Evolutionary conservation across 2,888 invertebrate genomes (phyloP).

Genomic region (Megaustenia siamemsis): DNA sequence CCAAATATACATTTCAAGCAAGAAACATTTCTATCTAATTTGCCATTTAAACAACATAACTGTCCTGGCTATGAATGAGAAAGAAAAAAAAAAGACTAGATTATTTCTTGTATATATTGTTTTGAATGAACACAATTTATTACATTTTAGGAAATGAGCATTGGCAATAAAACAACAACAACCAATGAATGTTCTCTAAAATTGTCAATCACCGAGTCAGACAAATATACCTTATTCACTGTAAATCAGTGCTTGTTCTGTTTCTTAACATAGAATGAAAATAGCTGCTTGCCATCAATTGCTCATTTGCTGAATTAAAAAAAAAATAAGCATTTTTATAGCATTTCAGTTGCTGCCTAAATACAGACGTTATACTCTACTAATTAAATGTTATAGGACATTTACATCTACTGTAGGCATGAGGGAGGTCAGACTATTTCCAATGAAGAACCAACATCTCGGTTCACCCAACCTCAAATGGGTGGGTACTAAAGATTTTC

Average conservation of each 20-base stretch:
- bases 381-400: too few species aligned
- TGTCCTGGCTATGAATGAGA: neutral
- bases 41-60: neutral
- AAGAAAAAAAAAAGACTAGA: neutral
- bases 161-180: neutral
- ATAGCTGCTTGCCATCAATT: too few species aligned
- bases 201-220: neutral
- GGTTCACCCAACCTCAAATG: too few species aligned
- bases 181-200: neutral
- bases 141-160: neutral
- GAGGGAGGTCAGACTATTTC: too few species aligned
- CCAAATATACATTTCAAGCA: neutral
- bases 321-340: too few species aligned
- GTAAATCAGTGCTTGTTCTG: neutral
- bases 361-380: too few species aligned
- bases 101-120: neutral
- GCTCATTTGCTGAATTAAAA: too few species aligned
- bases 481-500: too few species aligned
- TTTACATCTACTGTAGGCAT: too few species aligned
- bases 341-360: too few species aligned
- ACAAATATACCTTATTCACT: neutral
- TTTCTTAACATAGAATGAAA: too few species aligned
- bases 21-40: neutral
- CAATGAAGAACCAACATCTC: too few species aligned
- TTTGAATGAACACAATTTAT: constrained; percentile 28